These are phyloP conservation scores for Myxocyprinus asiaticus DNA, from an alignment of 2,113 vertebrate genomes.

Conservation along the genomic window DNA sequence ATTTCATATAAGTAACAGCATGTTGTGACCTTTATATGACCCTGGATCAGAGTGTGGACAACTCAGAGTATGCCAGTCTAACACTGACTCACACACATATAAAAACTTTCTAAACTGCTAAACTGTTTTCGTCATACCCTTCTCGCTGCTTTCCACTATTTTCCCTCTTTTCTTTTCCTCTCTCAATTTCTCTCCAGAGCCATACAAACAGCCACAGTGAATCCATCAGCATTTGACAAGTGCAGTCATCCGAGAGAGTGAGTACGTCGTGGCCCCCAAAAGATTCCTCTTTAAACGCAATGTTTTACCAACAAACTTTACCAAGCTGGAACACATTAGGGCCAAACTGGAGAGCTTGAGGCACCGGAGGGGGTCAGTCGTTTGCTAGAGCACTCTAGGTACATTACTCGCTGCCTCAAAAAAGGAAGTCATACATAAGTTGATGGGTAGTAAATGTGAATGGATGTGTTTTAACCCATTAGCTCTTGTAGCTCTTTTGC, in stretches of 20 bases:
- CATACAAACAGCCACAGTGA: constrained; percentile 47
- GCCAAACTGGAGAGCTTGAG: constrained; percentile 42
- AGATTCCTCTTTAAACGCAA: constrained; percentile 55
- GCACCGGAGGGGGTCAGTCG: constrained; percentile 29
- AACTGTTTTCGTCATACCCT: background rate
- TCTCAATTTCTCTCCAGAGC: background rate
- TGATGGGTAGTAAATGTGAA: no score
- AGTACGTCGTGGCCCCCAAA: constrained; percentile 42
- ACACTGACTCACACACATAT: no score
- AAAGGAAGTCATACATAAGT: constrained; percentile 55
- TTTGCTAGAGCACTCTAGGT: constrained; percentile 48
- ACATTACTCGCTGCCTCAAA: constrained; percentile 54
- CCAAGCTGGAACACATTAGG: constrained; percentile 57
- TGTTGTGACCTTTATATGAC: no score
- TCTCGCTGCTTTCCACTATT: background rate
- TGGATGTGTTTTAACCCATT: constrained; percentile 52
- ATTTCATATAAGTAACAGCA: no score
- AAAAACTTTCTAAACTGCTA: background rate
- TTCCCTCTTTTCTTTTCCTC: background rate
- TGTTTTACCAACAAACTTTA: constrained; percentile 57
- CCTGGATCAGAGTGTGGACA: no score
- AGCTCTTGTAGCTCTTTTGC: constrained; percentile 38
- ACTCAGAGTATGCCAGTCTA: no score
- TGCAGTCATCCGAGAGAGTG: constrained; percentile 48
- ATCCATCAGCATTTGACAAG: constrained; percentile 58